Evolutionary conservation across 1,140 invertebrate genomes (phyloP), one percentile per base, ranked within the genome.

Genomic region (Acromyrmex echinatior): DNA sequence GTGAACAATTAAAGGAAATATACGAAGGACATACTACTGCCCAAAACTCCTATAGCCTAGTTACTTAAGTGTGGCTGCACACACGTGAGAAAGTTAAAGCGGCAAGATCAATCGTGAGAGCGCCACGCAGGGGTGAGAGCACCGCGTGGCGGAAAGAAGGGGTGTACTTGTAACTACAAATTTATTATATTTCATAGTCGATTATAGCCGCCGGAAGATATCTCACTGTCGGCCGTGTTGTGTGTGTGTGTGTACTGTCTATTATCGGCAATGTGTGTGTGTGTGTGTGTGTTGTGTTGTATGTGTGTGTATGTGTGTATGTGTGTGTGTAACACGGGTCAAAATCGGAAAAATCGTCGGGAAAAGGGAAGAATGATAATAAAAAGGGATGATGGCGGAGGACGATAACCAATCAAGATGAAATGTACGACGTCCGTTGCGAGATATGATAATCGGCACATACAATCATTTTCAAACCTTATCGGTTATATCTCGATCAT

Each of bases 31-130:
- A 86, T 89, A 92, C 91, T 92, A 92, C 91, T 92, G 91, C 86
- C 91, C 90, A 92, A 90, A 76, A 73, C 90, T 92, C 87, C 81
- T 88, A 80, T 92, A 91, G 88, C 74, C 89, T 91, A 89, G 86
- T 87, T 86, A 90, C 74, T 87, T 90, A 90, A 90, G 71, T 87
- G 78, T 58, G 78, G 66, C 68, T 63, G 86, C 49, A 62, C 49
- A 63, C 10, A 25, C 21, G 80, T 63, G 80, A 84, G 70, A 62
- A 56, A 60, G 21, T 60, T 49, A 31, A 68, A 88, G 79, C 65
- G 88, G 56, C 39, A 71, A 85, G 53, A 31, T 31, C 28, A 70
- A 63, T 65, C 49, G 53, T 53, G 70, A 18, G 71, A 60, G 53
- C 21, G 39, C 49, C 49, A 9, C n/a, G 28, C 28, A 18, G 56